Evolutionary conservation across 1,140 invertebrate species (phyloP), one percentile per base, ranked within the genome.

Genomic region (Aphidius ervi): DNA sequence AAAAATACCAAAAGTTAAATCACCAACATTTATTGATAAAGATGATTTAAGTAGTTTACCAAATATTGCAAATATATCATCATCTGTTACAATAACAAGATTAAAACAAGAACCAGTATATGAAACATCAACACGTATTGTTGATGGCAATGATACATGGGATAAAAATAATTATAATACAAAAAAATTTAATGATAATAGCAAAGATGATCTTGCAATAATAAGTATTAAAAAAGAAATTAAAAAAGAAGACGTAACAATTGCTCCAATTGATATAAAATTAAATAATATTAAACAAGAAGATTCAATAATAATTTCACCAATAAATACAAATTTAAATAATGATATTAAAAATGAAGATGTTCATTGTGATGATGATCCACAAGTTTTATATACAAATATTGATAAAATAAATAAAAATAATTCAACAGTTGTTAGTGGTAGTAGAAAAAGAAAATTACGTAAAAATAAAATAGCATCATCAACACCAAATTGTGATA

Each of bases 81-180:
- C 43, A 0, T 37, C 55, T 20, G 5, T 55, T 49, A 58, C 20
- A 9, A 43, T 55, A 43, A 63, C 57, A 5, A 47, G 6, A 54
- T 62, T 45, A 46, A 41, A 31, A 6, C 31, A 50, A n/a, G 57
- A 64, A 16, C 39, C 46, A 9, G 63, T 64, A 53, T 31, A 3
- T 31, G 23, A 31, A 2, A 65, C 57, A 45, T 20, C 65, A 20
- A 70, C 68, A 41, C 16, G 16, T 16, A 52, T 63, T 5, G 64
- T 70, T 1, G 62, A 70, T 56, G 50, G 56, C 50, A 65, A 67
- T 56, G 63, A 62, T 37, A 63, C 61, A 1, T 71, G 70, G 70
- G 61, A 72, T 39, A 64, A 54, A 45, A 65, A 68, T 9, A 59
- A 16, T 16, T 16, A 16, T 16, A 16, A 16, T 16, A 16, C 16